Base-by-base conservation (phyloP, 2,113 vertebrate genomes). In the Cricetomys ansorgei region DNA sequence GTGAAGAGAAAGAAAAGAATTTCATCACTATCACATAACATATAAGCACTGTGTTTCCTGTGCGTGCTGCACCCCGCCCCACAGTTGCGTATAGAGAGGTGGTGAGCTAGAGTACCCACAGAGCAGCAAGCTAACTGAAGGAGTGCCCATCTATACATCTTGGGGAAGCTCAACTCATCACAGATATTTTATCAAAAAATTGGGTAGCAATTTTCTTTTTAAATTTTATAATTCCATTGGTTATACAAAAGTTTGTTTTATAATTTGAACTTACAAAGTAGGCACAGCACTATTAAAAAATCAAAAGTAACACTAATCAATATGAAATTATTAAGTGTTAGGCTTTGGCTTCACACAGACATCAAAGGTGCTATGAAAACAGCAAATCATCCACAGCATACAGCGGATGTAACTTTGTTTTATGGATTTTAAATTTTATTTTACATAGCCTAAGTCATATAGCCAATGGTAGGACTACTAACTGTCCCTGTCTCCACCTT, bases 1-100 rank as follows among this genome's bases (percentile, higher is more conserved):
- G 97, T 62, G 95, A 97, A 89, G 83, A 77, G 77, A 94, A 7
- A 96, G 0, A 69, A 45, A 93, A 64, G 19, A n/a, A 62, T 53
- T 98, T 76, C 92, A 94, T 92, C 2, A 96, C 34, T 96, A 70
- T 64, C 21, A 69, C 7, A 92, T 2, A 27, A 92, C 88, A 31
- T 15, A n/a, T 43, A 25, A 55, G 43, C 45, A 62, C 31, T 45
- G n/a, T n/a, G n/a, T n/a, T n/a, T n/a, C n/a, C n/a, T n/a, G n/a
- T n/a, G n/a, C n/a, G n/a, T n/a, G n/a, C n/a, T n/a, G n/a, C n/a
- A n/a, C n/a, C n/a, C 3, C 64, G 45, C 16, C 64, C n/a, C 64
- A 17, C 43, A n/a, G 19, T 0, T 86, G 64, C 9, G 8, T 23
- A 65, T n/a, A 50, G 31, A 29, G 43, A 37, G 57, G 19, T 4